These are phyloP conservation scores for Batillaria attramentaria DNA, from an alignment of 1,140 invertebrate species.

Conservation along the genomic window DNA sequence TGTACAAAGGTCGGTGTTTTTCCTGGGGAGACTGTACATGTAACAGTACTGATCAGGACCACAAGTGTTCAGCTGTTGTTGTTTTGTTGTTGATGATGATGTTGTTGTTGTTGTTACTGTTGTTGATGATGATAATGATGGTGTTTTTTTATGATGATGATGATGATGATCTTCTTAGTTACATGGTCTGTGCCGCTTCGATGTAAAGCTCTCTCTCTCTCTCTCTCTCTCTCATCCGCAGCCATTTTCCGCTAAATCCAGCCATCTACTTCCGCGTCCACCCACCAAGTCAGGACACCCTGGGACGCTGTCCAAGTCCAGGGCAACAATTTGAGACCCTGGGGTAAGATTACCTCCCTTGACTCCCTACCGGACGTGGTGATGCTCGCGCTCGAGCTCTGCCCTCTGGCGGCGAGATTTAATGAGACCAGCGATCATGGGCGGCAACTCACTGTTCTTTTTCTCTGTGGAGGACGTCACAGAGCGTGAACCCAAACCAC, in stretches of 20 bases:
- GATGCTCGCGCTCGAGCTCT: not conserved
- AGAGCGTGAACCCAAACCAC: constrained; percentile 10
- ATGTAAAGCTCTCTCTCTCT: not conserved
- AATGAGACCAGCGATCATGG: constrained; percentile 32
- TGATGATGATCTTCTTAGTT: not conserved
- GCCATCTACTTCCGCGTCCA: not conserved
- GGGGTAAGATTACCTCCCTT: constrained; percentile 19
- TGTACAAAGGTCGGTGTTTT: no score
- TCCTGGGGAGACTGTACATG: no score
- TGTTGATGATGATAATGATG: not conserved
- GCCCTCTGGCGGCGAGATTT: constrained; percentile 35
- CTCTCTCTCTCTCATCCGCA: not conserved
- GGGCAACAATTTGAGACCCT: no score
- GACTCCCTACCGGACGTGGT: not conserved
- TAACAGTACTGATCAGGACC: no score
- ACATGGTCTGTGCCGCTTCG: not conserved
- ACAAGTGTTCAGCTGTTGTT: no score
- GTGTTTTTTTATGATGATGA: not conserved
- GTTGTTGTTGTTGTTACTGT: not conserved
- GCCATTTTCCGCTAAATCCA: not conserved
- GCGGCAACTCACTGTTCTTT: constrained; percentile 13
- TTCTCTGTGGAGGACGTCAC: not conserved
- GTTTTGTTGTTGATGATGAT: no score
- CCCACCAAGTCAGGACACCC: no score
- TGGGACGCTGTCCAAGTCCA: no score